Evolutionary conservation across 2,888 invertebrate genomes (phyloP).

Genomic region (Anorthoa munda): DNA sequence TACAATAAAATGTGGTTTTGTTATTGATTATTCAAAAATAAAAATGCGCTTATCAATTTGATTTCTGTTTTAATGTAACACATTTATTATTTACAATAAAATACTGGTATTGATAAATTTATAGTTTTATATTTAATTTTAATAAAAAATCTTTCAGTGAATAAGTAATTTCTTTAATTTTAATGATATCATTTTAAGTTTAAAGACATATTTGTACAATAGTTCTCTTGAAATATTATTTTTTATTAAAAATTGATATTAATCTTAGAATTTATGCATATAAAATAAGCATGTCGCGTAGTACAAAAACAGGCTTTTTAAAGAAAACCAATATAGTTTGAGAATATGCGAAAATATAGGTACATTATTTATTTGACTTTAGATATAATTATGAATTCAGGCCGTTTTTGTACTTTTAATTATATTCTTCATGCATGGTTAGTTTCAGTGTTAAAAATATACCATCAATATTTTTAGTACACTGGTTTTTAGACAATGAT

Average conservation of each 20-base stretch:
- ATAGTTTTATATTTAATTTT: constrained; percentile 76
- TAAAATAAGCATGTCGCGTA: constrained; percentile 63
- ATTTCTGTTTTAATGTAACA: constrained; percentile 88
- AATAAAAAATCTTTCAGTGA: constrained; percentile 69
- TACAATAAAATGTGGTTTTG: constrained; percentile 69
- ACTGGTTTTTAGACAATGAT: constrained; percentile 61
- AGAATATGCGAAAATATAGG: constrained; percentile 30
- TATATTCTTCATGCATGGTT: constrained; percentile 35
- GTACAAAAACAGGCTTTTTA: constrained; percentile 68
- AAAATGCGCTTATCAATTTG: constrained; percentile 76
- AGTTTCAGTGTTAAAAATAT: constrained; percentile 47
- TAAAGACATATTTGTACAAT: constrained; percentile 78
- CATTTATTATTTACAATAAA: constrained; percentile 89
- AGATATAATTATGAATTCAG: constrained; percentile 34
- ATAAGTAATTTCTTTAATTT: constrained; percentile 61
- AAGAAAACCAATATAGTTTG: constrained; percentile 21
- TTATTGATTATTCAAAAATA: constrained; percentile 67
- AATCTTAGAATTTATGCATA: constrained; percentile 66
- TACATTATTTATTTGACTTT: constrained; percentile 30
- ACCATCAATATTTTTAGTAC: constrained; percentile 52
- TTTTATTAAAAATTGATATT: constrained; percentile 59
- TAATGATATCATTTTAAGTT: constrained; percentile 48
- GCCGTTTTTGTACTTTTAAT: constrained; percentile 66
- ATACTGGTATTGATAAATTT: constrained; percentile 89
- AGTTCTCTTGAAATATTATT: constrained; percentile 70